Percentiles rank a stretch among this genome's conserved stretches.
Evolutionary conservation across 2,797 vertebrate species (phyloP).

Genomic region (Scyliorhinus canicula): DNA sequence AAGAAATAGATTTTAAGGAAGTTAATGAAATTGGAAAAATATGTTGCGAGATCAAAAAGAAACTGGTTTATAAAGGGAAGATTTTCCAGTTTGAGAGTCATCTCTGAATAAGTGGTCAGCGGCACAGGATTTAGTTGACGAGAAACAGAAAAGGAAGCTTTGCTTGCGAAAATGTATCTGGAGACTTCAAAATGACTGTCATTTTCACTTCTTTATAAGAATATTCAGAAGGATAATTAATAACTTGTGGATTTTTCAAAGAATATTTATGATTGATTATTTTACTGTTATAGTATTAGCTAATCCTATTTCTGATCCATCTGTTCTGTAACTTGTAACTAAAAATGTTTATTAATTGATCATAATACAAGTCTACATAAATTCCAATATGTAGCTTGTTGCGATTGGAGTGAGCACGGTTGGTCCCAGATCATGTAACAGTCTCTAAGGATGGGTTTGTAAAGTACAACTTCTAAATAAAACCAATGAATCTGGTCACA

Average conservation of each 20-base stretch:
- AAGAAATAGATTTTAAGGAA: neutral
- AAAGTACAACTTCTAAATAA: slow-evolving; percentile 2
- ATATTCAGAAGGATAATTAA: slow-evolving; percentile 32
- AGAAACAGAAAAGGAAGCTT: neutral
- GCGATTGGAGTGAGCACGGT: neutral
- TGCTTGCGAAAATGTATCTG: neutral
- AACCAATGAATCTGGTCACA: neutral
- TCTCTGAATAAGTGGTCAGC: slow-evolving; percentile 18
- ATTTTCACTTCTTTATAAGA: slow-evolving; percentile 24
- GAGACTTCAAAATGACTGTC: slow-evolving; percentile 4
- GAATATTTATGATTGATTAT: slow-evolving; percentile 28
- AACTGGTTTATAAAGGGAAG: neutral
- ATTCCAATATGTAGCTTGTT: neutral
- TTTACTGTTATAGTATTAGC: neutral
- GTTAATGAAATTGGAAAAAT: slow-evolving; percentile 10
- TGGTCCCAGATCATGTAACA: neutral
- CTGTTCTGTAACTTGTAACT: neutral
- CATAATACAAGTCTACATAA: neutral
- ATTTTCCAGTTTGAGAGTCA: slow-evolving; percentile 2
- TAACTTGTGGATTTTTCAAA: neutral
- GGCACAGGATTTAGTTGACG: neutral
- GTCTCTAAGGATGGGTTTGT: neutral
- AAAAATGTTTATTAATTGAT: neutral
- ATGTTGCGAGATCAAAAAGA: slow-evolving; percentile 10
- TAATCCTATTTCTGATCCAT: slow-evolving; percentile 27